Base-by-base conservation (phyloP, 1,140 invertebrate genomes). In the Trinorchestia longiramus region DNA sequence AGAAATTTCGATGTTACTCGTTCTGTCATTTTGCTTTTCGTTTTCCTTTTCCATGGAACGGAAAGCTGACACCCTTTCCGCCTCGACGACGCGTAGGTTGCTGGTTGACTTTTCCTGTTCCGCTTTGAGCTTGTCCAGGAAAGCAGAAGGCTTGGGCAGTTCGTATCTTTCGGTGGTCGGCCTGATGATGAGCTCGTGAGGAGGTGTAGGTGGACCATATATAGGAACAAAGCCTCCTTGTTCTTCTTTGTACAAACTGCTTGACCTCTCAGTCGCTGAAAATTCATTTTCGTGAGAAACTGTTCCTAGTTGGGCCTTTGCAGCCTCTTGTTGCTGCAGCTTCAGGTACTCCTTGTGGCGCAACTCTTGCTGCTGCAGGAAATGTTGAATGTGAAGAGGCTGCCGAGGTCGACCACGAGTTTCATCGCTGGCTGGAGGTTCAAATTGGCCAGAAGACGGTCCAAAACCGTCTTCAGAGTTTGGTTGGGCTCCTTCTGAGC, bases 71-170 rank as follows among this genome's bases (percentile, higher is more conserved):
- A 94, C 44, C 47, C 43, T 42, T 47, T 94, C 92, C 4, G 11
- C 92, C 43, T 94, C 92, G 36, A 94, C 44, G 43, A 94, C 47
- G 43, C 28, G 92, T 4, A 94, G 40, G 11, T 47, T 47, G 36
- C 44, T 94, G 43, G 92, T 45, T 0, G 3, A 43, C 43, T 94
- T 6, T 40, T 44, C 92, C 43, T 94, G 43, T 40, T 94, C 92
- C 43, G 92, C 92, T n/a, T 94, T 94, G 36, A 94, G 92, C 44
- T 94, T 94, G 44, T 94, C 92, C 36, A 94, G 92, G 43, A 94
- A 94, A 94, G 43, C 92, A 47, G 92, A 44, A 47, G 92, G 92
- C n/a, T 94, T 94, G 44, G 92, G 92, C 8, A 94, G 92, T 36
- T 94, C 92, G 43, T 94, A 47, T 3, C 92, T 43, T 40, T 94